Evolutionary conservation across 2,113 vertebrate genomes (phyloP).

Genomic region (Lynx canadensis): DNA sequence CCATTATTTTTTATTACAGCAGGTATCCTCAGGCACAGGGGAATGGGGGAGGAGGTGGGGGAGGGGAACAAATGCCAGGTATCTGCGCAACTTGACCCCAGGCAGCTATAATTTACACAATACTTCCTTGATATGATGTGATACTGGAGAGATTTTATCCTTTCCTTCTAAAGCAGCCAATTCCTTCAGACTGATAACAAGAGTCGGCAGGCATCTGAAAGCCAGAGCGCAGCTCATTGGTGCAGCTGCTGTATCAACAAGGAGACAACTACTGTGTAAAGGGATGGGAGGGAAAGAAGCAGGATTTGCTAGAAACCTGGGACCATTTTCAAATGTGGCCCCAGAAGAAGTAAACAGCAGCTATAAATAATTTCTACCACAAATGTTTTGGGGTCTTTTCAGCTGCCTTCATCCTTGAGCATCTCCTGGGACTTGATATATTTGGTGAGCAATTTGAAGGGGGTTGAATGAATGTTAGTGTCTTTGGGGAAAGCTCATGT

Average conservation of each 20-base stretch:
- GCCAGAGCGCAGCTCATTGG: not conserved
- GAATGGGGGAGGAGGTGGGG: not conserved
- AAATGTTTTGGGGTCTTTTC: not conserved
- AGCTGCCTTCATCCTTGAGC: not conserved
- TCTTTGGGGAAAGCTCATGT: not conserved
- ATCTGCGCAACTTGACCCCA: not conserved
- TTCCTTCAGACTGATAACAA: constrained; percentile 24
- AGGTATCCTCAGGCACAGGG: not conserved
- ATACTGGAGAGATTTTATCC: not conserved
- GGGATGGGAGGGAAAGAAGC: not conserved
- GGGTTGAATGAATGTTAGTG: no score
- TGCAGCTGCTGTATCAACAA: not conserved
- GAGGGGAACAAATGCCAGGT: not conserved
- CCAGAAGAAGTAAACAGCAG: not conserved
- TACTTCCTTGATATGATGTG: not conserved
- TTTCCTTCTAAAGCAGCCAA: not conserved
- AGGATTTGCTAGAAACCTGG: not conserved
- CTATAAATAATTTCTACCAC: not conserved
- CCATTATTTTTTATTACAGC: constrained; percentile 51
- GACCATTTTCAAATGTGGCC: not conserved
- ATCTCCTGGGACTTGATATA: not conserved
- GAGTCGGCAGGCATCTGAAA: not conserved
- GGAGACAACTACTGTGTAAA: not conserved
- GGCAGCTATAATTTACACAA: constrained; percentile 13
- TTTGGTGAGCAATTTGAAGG: not conserved